A percentile compares a stretch with the other conserved stretches of the same genome.
These are phyloP conservation scores for Varanus komodoensis DNA, from an alignment of 2,113 vertebrate species.

Conservation along the genomic window DNA sequence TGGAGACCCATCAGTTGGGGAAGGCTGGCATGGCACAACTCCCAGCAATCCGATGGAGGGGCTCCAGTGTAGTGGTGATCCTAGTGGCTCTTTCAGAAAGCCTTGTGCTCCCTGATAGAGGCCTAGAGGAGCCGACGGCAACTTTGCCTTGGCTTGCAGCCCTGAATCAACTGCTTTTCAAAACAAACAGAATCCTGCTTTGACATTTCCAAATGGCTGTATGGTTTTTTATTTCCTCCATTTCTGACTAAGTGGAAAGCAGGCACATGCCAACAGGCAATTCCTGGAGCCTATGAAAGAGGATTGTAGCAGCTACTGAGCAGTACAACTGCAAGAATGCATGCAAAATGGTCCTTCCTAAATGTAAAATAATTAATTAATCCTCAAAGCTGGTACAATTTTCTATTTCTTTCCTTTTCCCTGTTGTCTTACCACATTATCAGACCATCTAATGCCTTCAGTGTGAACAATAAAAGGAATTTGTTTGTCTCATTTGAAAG, in stretches of 20 bases:
- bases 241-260: background rate
- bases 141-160: background rate
- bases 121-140: slow-evolving; percentile 16
- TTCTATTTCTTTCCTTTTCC: background rate
- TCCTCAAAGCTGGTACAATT: background rate
- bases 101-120: background rate
- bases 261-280: background rate
- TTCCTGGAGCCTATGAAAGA: background rate
- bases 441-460: background rate
- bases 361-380: background rate
- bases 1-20: background rate
- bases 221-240: background rate
- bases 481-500: background rate
- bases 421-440: background rate
- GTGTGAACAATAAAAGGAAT: background rate
- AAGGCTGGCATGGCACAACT: background rate
- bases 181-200: background rate
- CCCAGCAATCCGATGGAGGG: background rate
- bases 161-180: background rate
- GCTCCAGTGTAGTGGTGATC: background rate
- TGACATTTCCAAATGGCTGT: background rate
- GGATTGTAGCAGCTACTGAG: background rate
- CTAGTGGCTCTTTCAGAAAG: background rate
- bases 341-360: background rate
- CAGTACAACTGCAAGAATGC: background rate